These are phyloP conservation scores for Smittia sp. DNA, from an alignment of 2,888 invertebrate species.

Conservation along the genomic window DNA sequence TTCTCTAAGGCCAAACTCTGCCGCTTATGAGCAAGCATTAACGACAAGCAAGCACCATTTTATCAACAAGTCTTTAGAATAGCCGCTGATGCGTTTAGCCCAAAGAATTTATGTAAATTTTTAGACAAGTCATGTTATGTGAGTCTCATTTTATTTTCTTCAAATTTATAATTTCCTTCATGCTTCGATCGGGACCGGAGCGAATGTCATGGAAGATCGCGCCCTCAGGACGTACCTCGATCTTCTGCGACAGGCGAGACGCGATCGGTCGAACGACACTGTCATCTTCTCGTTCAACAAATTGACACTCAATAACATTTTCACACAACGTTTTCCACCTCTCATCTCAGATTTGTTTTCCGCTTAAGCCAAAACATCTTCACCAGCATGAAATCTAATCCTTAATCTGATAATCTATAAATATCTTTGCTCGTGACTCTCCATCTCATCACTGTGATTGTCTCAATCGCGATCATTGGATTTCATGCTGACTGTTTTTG, in stretches of 20 bases:
- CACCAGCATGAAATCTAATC: slow-evolving; percentile 40
- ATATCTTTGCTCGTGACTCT: not conserved
- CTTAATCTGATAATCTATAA: not conserved
- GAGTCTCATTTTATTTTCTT: slow-evolving; percentile 21
- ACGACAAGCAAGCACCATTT: slow-evolving; percentile 26
- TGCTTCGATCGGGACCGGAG: not conserved
- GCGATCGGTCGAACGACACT: not conserved
- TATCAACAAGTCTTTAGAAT: slow-evolving; percentile 34
- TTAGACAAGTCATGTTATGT: slow-evolving; percentile 29
- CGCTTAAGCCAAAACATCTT: slow-evolving; percentile 16
- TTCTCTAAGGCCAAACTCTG: not conserved
- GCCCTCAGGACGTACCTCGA: not conserved
- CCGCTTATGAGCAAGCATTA: slow-evolving; percentile 26
- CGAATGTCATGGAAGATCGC: not conserved
- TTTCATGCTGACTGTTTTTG: slow-evolving; percentile 36
- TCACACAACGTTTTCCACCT: not conserved
- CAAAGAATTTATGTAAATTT: slow-evolving; percentile 22
- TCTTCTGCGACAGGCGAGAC: not conserved
- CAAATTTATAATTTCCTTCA: not conserved
- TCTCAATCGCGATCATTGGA: not conserved
- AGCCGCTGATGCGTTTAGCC: slow-evolving; percentile 34
- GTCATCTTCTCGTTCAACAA: not conserved
- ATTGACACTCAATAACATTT: not conserved
- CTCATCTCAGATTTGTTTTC: slow-evolving; percentile 13
- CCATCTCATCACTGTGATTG: not conserved